Evolutionary conservation across 2,113 vertebrate genomes (phyloP).

Genomic region (Reinhardtius hippoglossoides): DNA sequence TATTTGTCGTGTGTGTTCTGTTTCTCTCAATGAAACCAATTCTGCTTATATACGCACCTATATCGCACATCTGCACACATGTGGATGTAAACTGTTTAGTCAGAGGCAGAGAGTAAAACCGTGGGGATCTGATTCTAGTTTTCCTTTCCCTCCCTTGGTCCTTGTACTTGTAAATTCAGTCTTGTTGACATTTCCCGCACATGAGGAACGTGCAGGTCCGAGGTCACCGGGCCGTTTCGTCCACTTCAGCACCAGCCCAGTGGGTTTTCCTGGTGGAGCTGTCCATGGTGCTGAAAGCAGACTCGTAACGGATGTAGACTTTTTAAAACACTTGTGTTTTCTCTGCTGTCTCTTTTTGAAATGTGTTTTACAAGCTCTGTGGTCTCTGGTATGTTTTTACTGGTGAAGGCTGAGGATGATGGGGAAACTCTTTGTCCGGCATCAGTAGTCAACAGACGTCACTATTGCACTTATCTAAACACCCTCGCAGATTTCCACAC

Average conservation of each 20-base stretch:
- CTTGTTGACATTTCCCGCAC: neutral
- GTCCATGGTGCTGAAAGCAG: conserved; percentile 62
- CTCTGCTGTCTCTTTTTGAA: neutral
- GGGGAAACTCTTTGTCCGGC: conserved; percentile 14
- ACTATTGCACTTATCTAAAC: too few relatives aligned
- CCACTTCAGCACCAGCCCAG: too few relatives aligned
- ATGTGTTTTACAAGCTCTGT: conserved; percentile 2
- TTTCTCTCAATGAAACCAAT: too few relatives aligned
- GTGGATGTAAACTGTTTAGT: too few relatives aligned
- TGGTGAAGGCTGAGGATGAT: neutral
- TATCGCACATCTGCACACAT: too few relatives aligned
- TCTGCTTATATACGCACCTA: too few relatives aligned
- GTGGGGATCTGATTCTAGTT: neutral
- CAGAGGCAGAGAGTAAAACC: neutral
- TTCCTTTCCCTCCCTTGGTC: neutral
- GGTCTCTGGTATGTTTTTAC: conserved; percentile 4
- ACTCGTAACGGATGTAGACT: neutral
- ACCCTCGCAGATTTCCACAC: too few relatives aligned
- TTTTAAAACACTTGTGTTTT: neutral
- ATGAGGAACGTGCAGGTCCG: neutral
- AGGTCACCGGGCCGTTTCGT: too few relatives aligned
- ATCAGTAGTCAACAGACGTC: conserved; percentile 34
- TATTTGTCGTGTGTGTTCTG: too few relatives aligned
- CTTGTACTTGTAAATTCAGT: neutral
- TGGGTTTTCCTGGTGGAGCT: conserved; percentile 17